Evolutionary conservation across 2,888 invertebrate species (phyloP), one percentile per base, ranked within the genome.

Genomic region (Ophioninae sp.): DNA sequence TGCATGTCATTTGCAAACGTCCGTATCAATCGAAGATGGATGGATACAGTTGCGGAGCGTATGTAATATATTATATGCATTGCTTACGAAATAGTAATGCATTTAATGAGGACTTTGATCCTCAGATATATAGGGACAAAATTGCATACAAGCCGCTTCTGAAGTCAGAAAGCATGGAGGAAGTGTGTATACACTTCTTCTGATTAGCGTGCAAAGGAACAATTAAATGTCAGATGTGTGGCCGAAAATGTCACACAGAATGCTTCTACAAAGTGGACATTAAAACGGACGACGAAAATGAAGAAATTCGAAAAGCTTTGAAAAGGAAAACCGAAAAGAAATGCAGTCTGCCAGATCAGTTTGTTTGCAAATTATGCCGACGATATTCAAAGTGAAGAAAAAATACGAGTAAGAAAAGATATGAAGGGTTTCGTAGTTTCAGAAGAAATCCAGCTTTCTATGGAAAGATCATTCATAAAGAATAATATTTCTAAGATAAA

Each of bases 21-120:
- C 82, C 82, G 64, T 75, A 74, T 44, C 65, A 82, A 63, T 20
- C 73, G 41, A 13, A 61, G 2, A 10, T 58, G 23, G 82, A 82
- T 51, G 78, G 68, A 30, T 56, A 65, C 59, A 82, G 61, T 72
- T 79, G 79, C 65, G 79, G 75, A 56, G 73, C 63, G 7, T 82
- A 69, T 51, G 22, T 75, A 23, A 68, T 82, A 68, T 39, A 82
- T 69, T 82, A 79, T 63, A 79, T 75, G 63, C 56, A 82, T 59
- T 82, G 79, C 61, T 59, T 79, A 20, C 75, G 74, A 37, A 71
- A 69, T n/a, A 10, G 41, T 9, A 17, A 79, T 30, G 5, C 68
- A 41, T 75, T 79, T 59, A 44, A 71, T 30, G 56, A 30, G 8
- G 61, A 51, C 9, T 79, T 82, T 10, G 37, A 82, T 69, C 82